A percentile compares a stretch with the other conserved stretches of the same genome.
These are phyloP conservation scores for Ceyx melanurus DNA, from an alignment of 2,113 vertebrate species.

Conservation along the genomic window DNA sequence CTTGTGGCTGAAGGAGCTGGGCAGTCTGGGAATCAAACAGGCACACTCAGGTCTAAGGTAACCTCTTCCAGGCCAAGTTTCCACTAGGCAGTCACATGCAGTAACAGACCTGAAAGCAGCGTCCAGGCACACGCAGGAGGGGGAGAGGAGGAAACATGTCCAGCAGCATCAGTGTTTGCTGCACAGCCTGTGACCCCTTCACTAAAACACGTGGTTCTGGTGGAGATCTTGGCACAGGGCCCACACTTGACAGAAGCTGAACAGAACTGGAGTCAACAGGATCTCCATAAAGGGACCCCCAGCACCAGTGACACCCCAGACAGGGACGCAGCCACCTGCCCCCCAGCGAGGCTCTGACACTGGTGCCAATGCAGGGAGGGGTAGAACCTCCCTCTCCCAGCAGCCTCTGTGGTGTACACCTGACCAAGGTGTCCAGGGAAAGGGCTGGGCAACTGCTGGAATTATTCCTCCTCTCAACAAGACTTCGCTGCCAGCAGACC, in stretches of 20 bases:
- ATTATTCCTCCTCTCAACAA: not conserved
- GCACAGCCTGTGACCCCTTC: not conserved
- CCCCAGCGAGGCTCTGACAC: not conserved
- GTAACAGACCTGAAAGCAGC: slow-evolving; percentile 33
- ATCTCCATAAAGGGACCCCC: not conserved
- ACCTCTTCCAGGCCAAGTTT: not conserved
- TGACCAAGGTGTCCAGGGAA: not conserved
- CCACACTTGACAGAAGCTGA: not conserved
- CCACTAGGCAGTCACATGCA: slow-evolving; percentile 39
- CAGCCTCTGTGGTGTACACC: not conserved
- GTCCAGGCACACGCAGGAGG: not conserved
- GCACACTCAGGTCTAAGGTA: not conserved
- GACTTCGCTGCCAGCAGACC: not conserved
- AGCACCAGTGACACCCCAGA: fast-evolving
- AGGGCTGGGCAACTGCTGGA: not conserved
- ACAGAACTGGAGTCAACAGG: not conserved
- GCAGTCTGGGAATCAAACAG: not conserved
- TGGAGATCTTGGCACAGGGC: not conserved
- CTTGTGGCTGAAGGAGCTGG: not conserved
- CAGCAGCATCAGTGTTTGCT: not conserved
- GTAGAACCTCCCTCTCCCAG: not conserved
- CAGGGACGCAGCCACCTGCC: not conserved
- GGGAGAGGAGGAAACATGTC: not conserved
- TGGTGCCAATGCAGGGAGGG: fast-evolving
- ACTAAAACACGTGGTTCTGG: not conserved